Evolutionary conservation across 2,888 invertebrate genomes (phyloP).

Genomic region (Ellobium chinense): DNA sequence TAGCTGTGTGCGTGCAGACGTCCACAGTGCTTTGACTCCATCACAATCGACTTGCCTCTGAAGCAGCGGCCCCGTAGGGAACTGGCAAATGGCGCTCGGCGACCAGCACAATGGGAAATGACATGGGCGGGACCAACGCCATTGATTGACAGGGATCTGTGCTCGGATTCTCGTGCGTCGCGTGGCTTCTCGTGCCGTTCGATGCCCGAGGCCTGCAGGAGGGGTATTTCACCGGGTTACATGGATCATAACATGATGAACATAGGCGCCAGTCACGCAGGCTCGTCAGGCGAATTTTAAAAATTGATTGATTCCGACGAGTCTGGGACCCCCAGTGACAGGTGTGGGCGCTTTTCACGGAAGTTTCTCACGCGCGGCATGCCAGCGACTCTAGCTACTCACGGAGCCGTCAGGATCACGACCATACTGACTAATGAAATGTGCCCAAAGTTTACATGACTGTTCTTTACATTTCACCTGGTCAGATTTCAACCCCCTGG

Average conservation of each 20-base stretch:
- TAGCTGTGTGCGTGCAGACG: conserved; percentile 21
- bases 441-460: conserved; percentile 9
- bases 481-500: too few relatives aligned
- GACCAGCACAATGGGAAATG: not conserved
- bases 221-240: conserved; percentile 37
- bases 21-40: not conserved
- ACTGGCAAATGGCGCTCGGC: not conserved
- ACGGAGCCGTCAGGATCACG: conserved; percentile 22
- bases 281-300: conserved; percentile 37
- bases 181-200: conserved; percentile 41
- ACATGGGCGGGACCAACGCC: conserved; percentile 11
- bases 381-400: conserved; percentile 17
- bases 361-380: conserved; percentile 35
- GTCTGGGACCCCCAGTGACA: conserved; percentile 27
- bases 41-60: not conserved
- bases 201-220: conserved; percentile 19
- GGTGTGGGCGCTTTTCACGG: conserved; percentile 32
- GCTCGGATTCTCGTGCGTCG: conserved; percentile 21
- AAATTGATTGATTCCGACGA: conserved; percentile 47
- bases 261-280: conserved; percentile 44
- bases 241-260: conserved; percentile 40
- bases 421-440: conserved; percentile 28
- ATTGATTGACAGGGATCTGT: conserved; percentile 22
- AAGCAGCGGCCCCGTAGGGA: not conserved
- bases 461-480: too few relatives aligned